Evolutionary conservation across 2,888 invertebrate genomes (phyloP).

Genomic region (Cryptus armator): DNA sequence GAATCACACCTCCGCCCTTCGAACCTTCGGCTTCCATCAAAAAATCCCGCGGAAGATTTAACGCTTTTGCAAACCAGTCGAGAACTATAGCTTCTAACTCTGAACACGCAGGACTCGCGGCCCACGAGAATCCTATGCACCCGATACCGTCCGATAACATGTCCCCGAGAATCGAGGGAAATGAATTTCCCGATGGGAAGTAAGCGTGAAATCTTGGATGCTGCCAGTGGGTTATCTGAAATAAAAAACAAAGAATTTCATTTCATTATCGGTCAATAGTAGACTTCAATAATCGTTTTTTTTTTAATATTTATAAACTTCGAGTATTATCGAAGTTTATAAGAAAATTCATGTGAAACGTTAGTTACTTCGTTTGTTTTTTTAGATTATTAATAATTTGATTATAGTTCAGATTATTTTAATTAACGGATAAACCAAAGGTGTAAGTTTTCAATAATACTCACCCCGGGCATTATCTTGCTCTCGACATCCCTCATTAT

Average conservation of each 20-base stretch:
- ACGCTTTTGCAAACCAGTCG: slow-evolving; percentile 93
- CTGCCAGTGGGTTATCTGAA: slow-evolving; percentile 96
- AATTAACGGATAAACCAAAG: too few relatives aligned
- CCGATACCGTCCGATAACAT: slow-evolving; percentile 99
- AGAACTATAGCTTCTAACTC: slow-evolving; percentile 93
- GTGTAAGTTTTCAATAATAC: slow-evolving; percentile 49
- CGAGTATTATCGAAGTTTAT: too few relatives aligned
- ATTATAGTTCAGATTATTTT: too few relatives aligned
- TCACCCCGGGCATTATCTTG: slow-evolving; percentile 97
- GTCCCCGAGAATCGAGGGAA: slow-evolving; percentile 98
- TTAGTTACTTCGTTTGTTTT: too few relatives aligned
- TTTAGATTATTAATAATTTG: too few relatives aligned
- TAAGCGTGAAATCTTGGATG: slow-evolving; percentile 99
- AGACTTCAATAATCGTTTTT: too few relatives aligned
- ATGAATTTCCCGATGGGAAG: slow-evolving; percentile 99
- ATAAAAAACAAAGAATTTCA: slow-evolving; percentile 42
- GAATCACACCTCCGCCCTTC: slow-evolving; percentile 92
- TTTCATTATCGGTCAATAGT: not conserved
- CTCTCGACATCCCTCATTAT: slow-evolving; percentile 96
- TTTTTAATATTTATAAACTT: too few relatives aligned
- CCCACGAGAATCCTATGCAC: slow-evolving; percentile 99
- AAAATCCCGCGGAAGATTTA: slow-evolving; percentile 91
- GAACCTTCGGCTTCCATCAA: slow-evolving; percentile 86
- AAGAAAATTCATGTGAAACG: too few relatives aligned
- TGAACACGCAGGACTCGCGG: slow-evolving; percentile 94